These are phyloP conservation scores for Neria commutata DNA, from an alignment of 2,888 invertebrate genomes.

Conservation along the genomic window DNA sequence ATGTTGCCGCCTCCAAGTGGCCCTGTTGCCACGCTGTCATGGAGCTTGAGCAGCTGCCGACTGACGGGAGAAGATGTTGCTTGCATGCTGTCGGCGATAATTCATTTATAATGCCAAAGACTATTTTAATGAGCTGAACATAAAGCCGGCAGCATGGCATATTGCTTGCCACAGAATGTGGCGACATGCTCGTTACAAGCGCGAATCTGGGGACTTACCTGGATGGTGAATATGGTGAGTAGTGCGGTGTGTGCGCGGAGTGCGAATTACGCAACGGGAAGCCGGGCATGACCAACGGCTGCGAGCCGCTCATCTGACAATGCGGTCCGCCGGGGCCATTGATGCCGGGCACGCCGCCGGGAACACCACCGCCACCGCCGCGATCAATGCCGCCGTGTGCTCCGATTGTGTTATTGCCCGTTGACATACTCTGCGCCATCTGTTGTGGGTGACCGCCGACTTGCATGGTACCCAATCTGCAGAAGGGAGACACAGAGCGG, in stretches of 20 bases:
- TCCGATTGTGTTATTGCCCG: conserved; percentile 67
- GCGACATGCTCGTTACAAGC: background rate
- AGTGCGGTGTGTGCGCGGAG: conserved; percentile 74
- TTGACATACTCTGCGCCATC: conserved; percentile 66
- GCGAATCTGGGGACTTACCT: conserved; percentile 61
- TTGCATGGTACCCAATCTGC: conserved; percentile 60
- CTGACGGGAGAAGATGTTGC: too few relatives aligned
- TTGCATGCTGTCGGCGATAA: too few relatives aligned
- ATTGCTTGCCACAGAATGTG: too few relatives aligned
- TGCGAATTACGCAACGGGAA: conserved; percentile 77
- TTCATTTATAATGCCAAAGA: too few relatives aligned
- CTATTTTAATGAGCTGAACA: too few relatives aligned
- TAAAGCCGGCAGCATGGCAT: too few relatives aligned
- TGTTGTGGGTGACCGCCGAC: conserved; percentile 58
- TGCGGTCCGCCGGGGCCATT: conserved; percentile 64
- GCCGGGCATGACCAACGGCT: conserved; percentile 85
- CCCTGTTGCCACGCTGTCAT: background rate
- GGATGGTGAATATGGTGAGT: conserved; percentile 89
- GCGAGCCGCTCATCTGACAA: conserved; percentile 72
- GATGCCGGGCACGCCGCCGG: conserved; percentile 29
- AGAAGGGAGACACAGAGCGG: conserved; percentile 28
- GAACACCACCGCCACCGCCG: conserved; percentile 42
- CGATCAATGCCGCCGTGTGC: conserved; percentile 59
- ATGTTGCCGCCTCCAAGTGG: background rate
- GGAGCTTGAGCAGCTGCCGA: background rate